phyloP scores from a whole-genome alignment of 2,888 invertebrate genomes.

The Thecophora atra region DNA sequence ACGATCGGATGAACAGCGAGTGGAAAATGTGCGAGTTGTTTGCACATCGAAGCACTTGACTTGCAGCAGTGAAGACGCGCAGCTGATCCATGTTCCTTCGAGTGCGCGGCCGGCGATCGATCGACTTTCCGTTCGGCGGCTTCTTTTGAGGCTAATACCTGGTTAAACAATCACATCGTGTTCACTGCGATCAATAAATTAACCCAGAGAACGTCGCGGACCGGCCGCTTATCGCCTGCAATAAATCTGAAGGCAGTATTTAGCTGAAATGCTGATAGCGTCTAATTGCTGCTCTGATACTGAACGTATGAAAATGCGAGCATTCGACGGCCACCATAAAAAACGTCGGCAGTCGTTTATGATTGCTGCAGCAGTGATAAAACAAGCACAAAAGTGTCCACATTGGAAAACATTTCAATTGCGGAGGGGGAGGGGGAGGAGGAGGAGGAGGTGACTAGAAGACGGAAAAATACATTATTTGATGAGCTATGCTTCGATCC shows the following conservation, averaged over 20 bases:
- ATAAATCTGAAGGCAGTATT: slow-evolving; percentile 62
- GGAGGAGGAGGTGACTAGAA: too few relatives aligned
- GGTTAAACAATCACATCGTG: slow-evolving; percentile 36
- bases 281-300: slow-evolving; percentile 32
- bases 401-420: slow-evolving; percentile 1
- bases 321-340: too few relatives aligned
- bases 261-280: slow-evolving; percentile 52
- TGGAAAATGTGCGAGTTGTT: neutral
- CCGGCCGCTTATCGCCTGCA: slow-evolving; percentile 51
- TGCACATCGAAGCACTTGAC: neutral
- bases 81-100: neutral
- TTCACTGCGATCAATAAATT: slow-evolving; percentile 36
- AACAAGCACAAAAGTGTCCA: neutral
- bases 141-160: slow-evolving; percentile 36
- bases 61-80: neutral
- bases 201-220: slow-evolving; percentile 5
- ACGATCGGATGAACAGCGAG: too few relatives aligned
- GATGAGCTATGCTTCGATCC: slow-evolving; percentile 21
- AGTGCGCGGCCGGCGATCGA: neutral
- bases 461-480: slow-evolving; percentile 9
- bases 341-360: slow-evolving; percentile 18
- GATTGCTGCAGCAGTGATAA: slow-evolving; percentile 22
- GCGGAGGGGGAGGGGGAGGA: neutral
- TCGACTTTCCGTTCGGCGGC: slow-evolving; percentile 31
- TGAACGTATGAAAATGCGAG: slow-evolving; percentile 20